phyloP scores from a whole-genome alignment of 2,113 vertebrate species.

The Atherinomorus stipes region DNA sequence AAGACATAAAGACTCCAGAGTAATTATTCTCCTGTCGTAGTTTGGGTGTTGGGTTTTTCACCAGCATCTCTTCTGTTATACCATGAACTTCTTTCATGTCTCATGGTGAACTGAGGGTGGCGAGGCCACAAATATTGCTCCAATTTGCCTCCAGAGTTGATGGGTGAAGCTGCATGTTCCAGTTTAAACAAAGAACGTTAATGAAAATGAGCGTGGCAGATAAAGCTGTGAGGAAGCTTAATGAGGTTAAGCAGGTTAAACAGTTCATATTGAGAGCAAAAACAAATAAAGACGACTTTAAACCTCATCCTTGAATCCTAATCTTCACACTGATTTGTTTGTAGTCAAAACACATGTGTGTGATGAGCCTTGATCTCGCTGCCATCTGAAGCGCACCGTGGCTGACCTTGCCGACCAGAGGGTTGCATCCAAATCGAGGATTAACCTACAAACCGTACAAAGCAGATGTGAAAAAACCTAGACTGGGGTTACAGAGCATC shows the following conservation, averaged over 20 bases:
- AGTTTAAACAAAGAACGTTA: too few relatives aligned
- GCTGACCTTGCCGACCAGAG: neutral
- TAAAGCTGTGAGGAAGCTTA: neutral
- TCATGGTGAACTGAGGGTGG: too few relatives aligned
- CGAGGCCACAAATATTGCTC: too few relatives aligned
- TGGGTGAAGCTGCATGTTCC: neutral
- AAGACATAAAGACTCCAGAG: too few relatives aligned
- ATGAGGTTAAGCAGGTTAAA: neutral
- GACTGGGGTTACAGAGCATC: neutral
- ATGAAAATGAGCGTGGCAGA: neutral
- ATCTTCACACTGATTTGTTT: slow-evolving; percentile 20
- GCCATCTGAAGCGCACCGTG: neutral
- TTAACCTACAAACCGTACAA: slow-evolving; percentile 35
- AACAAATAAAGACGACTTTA: neutral
- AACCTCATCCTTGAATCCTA: slow-evolving; percentile 10
- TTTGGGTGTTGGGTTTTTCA: too few relatives aligned
- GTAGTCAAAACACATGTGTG: slow-evolving; percentile 26
- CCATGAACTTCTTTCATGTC: too few relatives aligned
- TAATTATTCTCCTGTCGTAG: too few relatives aligned
- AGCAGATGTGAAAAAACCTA: slow-evolving; percentile 4
- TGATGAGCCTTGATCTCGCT: neutral
- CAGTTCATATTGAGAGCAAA: neutral
- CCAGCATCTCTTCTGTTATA: too few relatives aligned
- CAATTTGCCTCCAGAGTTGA: too few relatives aligned
- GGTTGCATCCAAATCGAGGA: slow-evolving; percentile 1